Evolutionary conservation across 2,888 invertebrate species (phyloP), one percentile per base, ranked within the genome.

Genomic region (Nemotelus pantherinus): DNA sequence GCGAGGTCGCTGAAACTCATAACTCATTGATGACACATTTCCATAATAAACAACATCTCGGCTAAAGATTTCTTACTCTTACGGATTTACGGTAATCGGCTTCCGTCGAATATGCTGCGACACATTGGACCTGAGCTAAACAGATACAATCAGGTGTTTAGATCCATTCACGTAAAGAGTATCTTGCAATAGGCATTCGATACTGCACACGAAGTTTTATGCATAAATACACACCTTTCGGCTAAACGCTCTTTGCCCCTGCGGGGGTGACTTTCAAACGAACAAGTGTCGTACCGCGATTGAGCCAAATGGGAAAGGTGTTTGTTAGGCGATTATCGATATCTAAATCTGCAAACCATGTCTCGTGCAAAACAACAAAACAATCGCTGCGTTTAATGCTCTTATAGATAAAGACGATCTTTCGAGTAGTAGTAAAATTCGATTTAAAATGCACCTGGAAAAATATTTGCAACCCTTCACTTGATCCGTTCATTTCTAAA

Each of bases 11-110:
- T 74, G 63, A 39, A 43, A 48, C 63, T 41, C 74, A 74, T 74
- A 74, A 74, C 60, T 74, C 74, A 74, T 60, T 60, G 74, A 74
- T 60, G 74, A 74, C 74, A 74, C 74, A 74, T 74, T 74, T 74
- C 74, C 74, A 74, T 74, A 60, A 74, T 74, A 63, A 74, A 63
- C 74, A 74, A 74, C 74, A 63, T 60, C 63, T 74, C 44, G 60
- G 74, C 39, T 48, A 63, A 60, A 74, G 74, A 63, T 74, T 74
- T 74, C 74, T 74, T 55, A 48, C 63, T 74, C 74, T 74, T 55
- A 48, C 63, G 74, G 74, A 74, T 74, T 74, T 60, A 74, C 74
- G 44, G 47, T 74, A 74, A 74, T 74, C 74, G 60, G 50, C 74
- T 74, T 74, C 74, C 74, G 74, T 74, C 63, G 63, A 74, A 74